Base-by-base conservation (phyloP, 1,140 invertebrate species). In the Drepana arcuata region DNA sequence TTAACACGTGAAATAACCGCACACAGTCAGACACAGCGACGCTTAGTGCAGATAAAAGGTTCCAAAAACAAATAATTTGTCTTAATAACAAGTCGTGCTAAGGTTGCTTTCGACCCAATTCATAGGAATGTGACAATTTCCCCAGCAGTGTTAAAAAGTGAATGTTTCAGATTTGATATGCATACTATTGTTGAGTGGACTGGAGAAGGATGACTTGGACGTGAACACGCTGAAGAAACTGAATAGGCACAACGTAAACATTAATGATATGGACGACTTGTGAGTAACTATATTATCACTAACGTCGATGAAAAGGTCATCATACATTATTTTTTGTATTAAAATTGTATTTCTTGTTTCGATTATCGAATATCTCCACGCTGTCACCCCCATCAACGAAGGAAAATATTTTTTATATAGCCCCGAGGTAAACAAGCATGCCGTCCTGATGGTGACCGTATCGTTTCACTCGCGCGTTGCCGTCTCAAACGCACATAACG, bases 31-130 rank as follows among this genome's bases (percentile, higher is more conserved):
- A 39, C 44, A 47, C 39, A 59, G 34, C 52, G 42, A 32, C 62
- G 51, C 36, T 57, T 64, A 61, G 53, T 51, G 43, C 59, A 56
- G 24, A 69, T 65, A 80, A 74, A 78, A 75, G 73, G 75, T 80
- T 65, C 41, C 49, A 47, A 56, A 42, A 54, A 47, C 29, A 47
- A 43, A 47, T 40, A 38, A 38, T 26, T 26, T 21, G 4, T 21
- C 24, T 21, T 21, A 21, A 21, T n/a, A n/a, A n/a, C n/a, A n/a
- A n/a, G n/a, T n/a, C n/a, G n/a, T n/a, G n/a, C 9, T 21, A 21
- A 21, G 18, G 18, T 21, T 21, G 18, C 9, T 5, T 5, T 21
- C 9, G 9, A 9, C 9, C 18, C 18, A 21, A 21, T 21, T 21
- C 4, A 21, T 21, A 5, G 9, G 9, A 5, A 21, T 9, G 9